Percentiles rank a stretch among this genome's conserved stretches.
Evolutionary conservation across 1,140 invertebrate genomes (phyloP).

Genomic region (Andrena cerasifolii): DNA sequence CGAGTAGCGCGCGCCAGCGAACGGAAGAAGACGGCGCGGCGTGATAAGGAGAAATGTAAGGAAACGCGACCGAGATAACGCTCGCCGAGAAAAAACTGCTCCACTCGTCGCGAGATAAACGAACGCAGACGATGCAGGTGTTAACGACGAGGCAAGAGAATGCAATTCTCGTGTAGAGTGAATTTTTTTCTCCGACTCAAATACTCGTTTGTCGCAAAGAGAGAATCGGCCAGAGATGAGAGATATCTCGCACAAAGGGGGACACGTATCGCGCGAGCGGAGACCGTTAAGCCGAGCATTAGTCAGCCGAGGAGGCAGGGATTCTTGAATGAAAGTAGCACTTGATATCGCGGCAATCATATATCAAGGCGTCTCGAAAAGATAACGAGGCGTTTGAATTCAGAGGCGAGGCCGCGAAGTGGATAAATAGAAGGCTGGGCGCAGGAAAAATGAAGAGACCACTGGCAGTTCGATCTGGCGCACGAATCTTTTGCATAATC

Average conservation of each 20-base stretch:
- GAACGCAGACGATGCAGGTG: no score
- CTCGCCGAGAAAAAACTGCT: no score
- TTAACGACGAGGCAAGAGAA: background rate
- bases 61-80: background rate
- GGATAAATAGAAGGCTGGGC: slow-evolving; percentile 3
- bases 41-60: background rate
- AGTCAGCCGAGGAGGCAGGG: background rate
- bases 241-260: background rate
- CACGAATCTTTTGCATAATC: slow-evolving; percentile 14
- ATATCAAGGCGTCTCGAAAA: slow-evolving; percentile 6
- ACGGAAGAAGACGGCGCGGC: no score
- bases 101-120: no score
- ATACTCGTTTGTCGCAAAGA: no score
- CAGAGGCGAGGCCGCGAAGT: background rate
- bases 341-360: slow-evolving; percentile 6
- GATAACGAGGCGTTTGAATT: slow-evolving; percentile 12
- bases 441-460: slow-evolving; percentile 1
- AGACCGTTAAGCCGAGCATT: slow-evolving; percentile 4
- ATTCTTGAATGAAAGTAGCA: slow-evolving; percentile 3
- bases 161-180: background rate
- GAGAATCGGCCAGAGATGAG: no score
- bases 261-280: background rate
- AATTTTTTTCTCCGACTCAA: background rate
- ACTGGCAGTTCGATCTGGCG: slow-evolving; percentile 2
- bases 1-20: background rate